Base-by-base conservation (phyloP, 2,113 vertebrate species). In the Nibea albiflora region DNA sequence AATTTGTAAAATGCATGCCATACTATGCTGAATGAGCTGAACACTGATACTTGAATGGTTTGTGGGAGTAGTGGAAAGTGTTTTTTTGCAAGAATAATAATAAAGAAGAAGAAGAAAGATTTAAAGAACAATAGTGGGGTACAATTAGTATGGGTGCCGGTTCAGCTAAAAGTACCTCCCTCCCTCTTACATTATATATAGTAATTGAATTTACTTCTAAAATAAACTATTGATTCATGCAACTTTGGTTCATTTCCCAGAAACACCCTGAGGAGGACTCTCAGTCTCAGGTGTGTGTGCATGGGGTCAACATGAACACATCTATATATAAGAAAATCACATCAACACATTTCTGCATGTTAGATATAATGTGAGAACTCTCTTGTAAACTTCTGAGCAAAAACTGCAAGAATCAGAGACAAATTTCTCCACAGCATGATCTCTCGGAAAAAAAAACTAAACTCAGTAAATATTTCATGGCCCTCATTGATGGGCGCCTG, bases 401-500 rank as follows among this genome's bases (percentile, higher is more conserved):
- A 70, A 70, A 8, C 11, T 35, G 22, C 46, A 62, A 35, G 5
- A 60, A 46, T 42, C 19, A 67, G 19, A 56, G 5, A 35, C 8
- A 35, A 8, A 56, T 67, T 72, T 77, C 50, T 65, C n/a, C 53
- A 1, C 31, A 57, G 14, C 57, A 24, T 24, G 20, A 78, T 58
- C 76, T 50, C 64, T 44, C 26, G 6, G 60, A 20, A 74, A 26
- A 74, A 26, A 26, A 35, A 81, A 65, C 60, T 68, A 20, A 68
- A 58, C 49, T 63, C 50, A n/a, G 65, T 86, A 56, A 86, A 89
- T 86, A 82, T 89, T 84, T 74, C 11, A 88, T 1, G 0, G 42
- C 3, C 11, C 15, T 70, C 44, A 8, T 47, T 70, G 73, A 77
- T n/a, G 19, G 28, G 20, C 39, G 61, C 58, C 53, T 5, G 20